Evolutionary conservation across 2,888 invertebrate species (phyloP).

Genomic region (Drosophila paranaensis): DNA sequence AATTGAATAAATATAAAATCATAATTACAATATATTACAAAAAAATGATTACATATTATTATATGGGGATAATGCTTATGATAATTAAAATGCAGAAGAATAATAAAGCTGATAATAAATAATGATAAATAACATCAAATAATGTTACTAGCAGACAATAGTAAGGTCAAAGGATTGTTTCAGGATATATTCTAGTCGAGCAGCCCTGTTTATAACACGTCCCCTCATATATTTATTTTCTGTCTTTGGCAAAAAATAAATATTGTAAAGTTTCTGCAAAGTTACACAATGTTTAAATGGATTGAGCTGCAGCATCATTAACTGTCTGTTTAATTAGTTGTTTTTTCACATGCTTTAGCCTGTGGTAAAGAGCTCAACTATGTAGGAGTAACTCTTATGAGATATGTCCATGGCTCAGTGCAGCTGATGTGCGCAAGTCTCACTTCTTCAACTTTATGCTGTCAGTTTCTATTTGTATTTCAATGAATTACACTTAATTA

Average conservation of each 20-base stretch:
- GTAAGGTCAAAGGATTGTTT: too few species aligned
- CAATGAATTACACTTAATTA: slow-evolving; percentile 26
- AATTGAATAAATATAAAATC: background rate
- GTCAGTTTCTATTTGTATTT: slow-evolving; percentile 20
- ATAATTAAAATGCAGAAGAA: too few species aligned
- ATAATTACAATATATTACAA: too few species aligned
- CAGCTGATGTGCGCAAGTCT: background rate
- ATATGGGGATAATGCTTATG: too few species aligned
- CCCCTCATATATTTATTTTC: background rate
- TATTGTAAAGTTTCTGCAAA: background rate
- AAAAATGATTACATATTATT: too few species aligned
- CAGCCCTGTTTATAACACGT: too few species aligned
- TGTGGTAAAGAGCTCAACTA: background rate
- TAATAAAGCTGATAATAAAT: too few species aligned
- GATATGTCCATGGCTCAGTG: background rate
- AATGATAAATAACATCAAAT: too few species aligned
- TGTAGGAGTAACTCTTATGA: background rate
- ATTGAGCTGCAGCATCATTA: slow-evolving; percentile 4
- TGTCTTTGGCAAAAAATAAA: background rate
- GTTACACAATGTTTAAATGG: slow-evolving; percentile 1
- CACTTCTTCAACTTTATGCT: slow-evolving; percentile 2
- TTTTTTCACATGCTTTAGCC: background rate
- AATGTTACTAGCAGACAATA: too few species aligned
- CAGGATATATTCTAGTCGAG: background rate
- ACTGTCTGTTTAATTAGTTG: background rate